Evolutionary conservation across 2,888 invertebrate species (phyloP).

Genomic region (Holacanthella duospinosa): DNA sequence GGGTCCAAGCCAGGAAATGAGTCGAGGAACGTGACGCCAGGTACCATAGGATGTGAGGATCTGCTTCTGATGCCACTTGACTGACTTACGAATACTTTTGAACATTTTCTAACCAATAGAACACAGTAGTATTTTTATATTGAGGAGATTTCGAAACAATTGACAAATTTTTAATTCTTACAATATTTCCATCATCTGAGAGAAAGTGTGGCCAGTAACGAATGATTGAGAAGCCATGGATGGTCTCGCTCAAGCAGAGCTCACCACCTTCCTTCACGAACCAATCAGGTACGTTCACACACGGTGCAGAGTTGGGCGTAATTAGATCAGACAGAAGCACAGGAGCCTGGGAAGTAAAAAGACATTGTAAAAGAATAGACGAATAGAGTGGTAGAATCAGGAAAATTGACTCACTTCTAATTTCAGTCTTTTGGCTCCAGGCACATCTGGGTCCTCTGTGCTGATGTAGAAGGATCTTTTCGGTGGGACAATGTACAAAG

Average conservation of each 20-base stretch:
- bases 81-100: conserved; percentile 13
- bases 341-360: conserved; percentile 14
- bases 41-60: conserved; percentile 25
- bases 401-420: not conserved
- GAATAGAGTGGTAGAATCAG: not conserved
- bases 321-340: conserved; percentile 18
- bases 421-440: not conserved
- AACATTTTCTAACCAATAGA: conserved; percentile 4
- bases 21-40: conserved; percentile 40
- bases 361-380: not conserved
- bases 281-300: conserved; percentile 33
- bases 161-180: conserved; percentile 2
- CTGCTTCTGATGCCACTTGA: conserved; percentile 37
- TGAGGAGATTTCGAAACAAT: not conserved
- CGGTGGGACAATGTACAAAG: conserved; percentile 30
- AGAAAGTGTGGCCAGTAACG: conserved; percentile 32
- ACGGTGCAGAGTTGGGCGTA: conserved; percentile 20
- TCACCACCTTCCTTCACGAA: conserved; percentile 35
- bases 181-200: conserved; percentile 22
- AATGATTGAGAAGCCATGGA: conserved; percentile 24
- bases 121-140: too few species aligned
- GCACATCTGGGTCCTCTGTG: not conserved
- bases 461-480: conserved; percentile 13
- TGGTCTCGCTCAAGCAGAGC: conserved; percentile 25
- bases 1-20: conserved; percentile 46